Percentiles rank a stretch among this genome's conserved stretches.
Conservation (phyloP, 2,113 vertebrate genomes). For the Rhizomys pruinosus region DNA sequence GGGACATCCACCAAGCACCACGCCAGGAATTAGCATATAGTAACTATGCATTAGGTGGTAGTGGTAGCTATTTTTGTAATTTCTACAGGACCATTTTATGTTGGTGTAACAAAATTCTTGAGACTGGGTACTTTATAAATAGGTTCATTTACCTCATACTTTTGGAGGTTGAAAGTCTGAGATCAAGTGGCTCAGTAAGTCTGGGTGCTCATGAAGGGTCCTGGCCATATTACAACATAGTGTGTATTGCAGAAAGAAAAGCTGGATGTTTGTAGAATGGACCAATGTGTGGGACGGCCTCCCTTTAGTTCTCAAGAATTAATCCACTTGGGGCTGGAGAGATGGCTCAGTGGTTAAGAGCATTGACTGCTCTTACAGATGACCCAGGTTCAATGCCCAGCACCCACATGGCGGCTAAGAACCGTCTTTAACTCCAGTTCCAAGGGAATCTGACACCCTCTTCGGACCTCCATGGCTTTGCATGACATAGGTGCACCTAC, state of each 20-base stretch:
- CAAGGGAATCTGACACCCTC: no score
- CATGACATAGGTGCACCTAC: no score
- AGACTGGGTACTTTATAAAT: not conserved
- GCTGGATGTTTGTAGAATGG: not conserved
- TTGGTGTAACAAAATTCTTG: not conserved
- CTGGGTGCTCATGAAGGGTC: not conserved
- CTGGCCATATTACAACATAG: not conserved
- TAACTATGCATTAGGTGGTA: conserved; percentile 31
- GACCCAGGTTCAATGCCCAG: no score
- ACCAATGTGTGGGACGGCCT: not conserved
- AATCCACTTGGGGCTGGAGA: no score
- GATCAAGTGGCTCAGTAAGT: not conserved
- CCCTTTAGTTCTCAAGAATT: not conserved
- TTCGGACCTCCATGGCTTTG: no score
- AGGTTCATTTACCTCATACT: not conserved
- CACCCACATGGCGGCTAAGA: no score
- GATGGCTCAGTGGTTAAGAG: no score
- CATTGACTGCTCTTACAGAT: no score
- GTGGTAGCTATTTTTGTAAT: conserved; percentile 8
- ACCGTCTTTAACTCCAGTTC: no score
- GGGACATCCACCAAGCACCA: not conserved
- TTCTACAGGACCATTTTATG: not conserved
- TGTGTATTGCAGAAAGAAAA: not conserved
- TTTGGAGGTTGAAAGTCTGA: not conserved
- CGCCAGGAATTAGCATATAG: not conserved